Evolutionary conservation across 2,888 invertebrate species (phyloP).

Genomic region (Pheosia gnoma): DNA sequence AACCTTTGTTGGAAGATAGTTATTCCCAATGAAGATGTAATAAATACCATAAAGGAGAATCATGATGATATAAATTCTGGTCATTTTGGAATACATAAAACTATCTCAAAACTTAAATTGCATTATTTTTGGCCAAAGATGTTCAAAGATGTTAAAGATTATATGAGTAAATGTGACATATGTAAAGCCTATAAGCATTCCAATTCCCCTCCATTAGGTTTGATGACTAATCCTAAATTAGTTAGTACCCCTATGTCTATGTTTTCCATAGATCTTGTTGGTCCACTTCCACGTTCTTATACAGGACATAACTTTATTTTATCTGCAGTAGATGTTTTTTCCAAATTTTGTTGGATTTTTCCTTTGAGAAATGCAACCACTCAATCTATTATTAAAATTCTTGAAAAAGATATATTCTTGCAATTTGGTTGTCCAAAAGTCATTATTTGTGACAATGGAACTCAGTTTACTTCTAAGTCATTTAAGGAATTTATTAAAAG

Average conservation of each 20-base stretch:
- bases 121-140: conserved; percentile 9
- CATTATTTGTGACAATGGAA: conserved; percentile 13
- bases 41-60: conserved; percentile 5
- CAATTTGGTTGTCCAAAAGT: conserved; percentile 11
- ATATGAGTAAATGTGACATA: background rate
- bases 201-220: background rate
- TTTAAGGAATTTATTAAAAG: conserved; percentile 9
- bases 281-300: conserved; percentile 5
- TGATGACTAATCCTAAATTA: background rate
- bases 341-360: conserved; percentile 10
- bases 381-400: conserved; percentile 6
- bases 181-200: background rate
- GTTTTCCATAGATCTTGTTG: background rate
- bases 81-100: conserved; percentile 11
- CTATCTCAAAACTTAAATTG: conserved; percentile 1
- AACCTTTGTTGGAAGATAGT: conserved; percentile 9
- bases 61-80: conserved; percentile 8
- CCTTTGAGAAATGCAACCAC: conserved; percentile 10
- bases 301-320: conserved; percentile 9
- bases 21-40: conserved; percentile 5
- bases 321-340: conserved; percentile 9
- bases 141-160: background rate
- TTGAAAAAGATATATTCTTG: conserved; percentile 9
- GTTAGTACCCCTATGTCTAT: background rate
- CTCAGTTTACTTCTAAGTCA: conserved; percentile 8